phyloP scores from a whole-genome alignment of 2,797 vertebrate genomes.

The Enteromius trimaculatus region DNA sequence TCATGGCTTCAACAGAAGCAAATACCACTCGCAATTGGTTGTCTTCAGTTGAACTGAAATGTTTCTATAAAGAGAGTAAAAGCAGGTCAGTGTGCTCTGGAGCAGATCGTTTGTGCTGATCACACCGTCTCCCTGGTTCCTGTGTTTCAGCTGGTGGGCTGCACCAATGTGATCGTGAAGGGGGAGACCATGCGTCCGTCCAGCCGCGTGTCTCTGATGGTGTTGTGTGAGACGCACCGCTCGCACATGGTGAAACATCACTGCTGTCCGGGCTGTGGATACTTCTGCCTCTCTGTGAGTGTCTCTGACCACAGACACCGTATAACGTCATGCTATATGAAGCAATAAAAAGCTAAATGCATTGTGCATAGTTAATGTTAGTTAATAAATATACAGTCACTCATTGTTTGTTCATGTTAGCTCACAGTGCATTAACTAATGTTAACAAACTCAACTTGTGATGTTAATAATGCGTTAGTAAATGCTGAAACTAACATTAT shows the following conservation, averaged over 20 bases:
- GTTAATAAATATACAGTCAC: too few species aligned
- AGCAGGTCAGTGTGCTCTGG: background rate
- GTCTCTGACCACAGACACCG: background rate
- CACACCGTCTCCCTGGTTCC: background rate
- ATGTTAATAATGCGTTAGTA: too few species aligned
- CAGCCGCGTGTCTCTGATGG: conserved; percentile 89
- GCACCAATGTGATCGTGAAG: conserved; percentile 83
- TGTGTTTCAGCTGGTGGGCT: conserved; percentile 81
- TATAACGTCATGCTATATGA: fast-evolving
- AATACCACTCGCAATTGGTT: background rate
- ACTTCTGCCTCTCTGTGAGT: conserved; percentile 89
- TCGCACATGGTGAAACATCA: conserved; percentile 94
- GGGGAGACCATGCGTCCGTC: conserved; percentile 92
- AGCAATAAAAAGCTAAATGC: background rate
- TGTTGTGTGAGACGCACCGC: conserved; percentile 89
- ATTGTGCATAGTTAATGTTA: too few species aligned
- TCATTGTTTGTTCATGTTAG: too few species aligned
- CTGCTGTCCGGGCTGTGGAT: conserved; percentile 93
- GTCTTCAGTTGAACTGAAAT: background rate
- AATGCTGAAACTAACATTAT: too few species aligned
- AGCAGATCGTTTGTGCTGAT: background rate
- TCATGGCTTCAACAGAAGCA: background rate
- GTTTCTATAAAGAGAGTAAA: too few species aligned
- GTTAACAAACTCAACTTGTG: too few species aligned
- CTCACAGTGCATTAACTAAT: too few species aligned